Evolutionary conservation across 64 coral and sea anemone genomes (phyloP).

Genomic region (Porites lutea): DNA sequence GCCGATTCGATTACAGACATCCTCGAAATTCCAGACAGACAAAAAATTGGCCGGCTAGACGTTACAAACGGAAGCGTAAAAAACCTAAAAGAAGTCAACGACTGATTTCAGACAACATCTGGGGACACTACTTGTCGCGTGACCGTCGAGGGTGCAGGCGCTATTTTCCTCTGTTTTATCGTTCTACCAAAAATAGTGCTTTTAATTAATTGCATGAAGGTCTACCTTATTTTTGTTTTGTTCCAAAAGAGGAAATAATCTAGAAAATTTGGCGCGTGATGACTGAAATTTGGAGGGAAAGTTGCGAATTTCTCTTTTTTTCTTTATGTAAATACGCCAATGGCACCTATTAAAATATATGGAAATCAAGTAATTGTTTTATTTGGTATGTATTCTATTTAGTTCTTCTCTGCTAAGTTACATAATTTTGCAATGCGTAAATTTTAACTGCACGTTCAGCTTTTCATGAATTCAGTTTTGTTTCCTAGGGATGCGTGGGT

Average conservation of each 20-base stretch:
- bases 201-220: neutral
- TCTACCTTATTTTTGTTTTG: neutral
- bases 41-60: constrained; percentile 33
- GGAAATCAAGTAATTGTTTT: too few relatives aligned
- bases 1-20: constrained; percentile 23
- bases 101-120: neutral
- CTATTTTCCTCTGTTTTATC: neutral
- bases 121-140: neutral
- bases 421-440: too few relatives aligned
- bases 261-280: too few relatives aligned
- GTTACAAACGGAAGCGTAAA: neutral
- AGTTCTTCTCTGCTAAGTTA: too few relatives aligned
- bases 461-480: too few relatives aligned
- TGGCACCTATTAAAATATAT: too few relatives aligned
- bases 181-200: neutral
- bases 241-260: neutral
- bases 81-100: neutral
- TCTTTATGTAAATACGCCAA: too few relatives aligned
- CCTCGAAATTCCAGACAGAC: constrained; percentile 55
- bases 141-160: neutral
- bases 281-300: too few relatives aligned
- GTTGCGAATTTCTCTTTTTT: too few relatives aligned
- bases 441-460: too few relatives aligned
- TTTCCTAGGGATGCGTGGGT: too few relatives aligned
- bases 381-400: too few relatives aligned